Percentiles rank a stretch among this genome's conserved stretches.
phyloP scores from a whole-genome alignment of 1,140 invertebrate genomes.

The Zaprionus vittiger region DNA sequence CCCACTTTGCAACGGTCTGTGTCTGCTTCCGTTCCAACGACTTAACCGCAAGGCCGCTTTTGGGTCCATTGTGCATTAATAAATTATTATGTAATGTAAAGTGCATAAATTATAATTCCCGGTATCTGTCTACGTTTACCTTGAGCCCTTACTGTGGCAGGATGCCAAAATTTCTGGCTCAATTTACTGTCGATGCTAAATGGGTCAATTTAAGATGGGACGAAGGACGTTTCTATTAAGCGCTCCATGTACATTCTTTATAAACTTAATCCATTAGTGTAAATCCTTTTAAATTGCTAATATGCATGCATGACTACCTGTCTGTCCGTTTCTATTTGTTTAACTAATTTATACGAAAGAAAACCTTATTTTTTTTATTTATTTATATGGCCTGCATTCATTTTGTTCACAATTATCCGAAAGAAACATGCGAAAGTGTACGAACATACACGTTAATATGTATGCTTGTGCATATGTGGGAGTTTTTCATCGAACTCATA shows the following conservation, averaged over 20 bases:
- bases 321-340: neutral
- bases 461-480: constrained; percentile 5
- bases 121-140: neutral
- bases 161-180: constrained; percentile 1
- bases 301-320: neutral
- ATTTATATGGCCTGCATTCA: constrained; percentile 46
- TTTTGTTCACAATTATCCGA: constrained; percentile 41
- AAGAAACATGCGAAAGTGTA: constrained; percentile 14
- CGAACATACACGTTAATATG: neutral
- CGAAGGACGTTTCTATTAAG: neutral
- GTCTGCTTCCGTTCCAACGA: constrained; percentile 57
- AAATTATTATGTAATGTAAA: constrained; percentile 61
- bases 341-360: neutral
- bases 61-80: constrained; percentile 66
- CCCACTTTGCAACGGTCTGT: neutral
- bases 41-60: constrained; percentile 46
- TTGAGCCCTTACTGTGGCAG: neutral
- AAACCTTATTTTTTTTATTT: constrained; percentile 22
- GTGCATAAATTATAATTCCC: constrained; percentile 59
- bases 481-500: constrained; percentile 30
- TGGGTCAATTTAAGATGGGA: constrained; percentile 32
- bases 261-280: neutral
- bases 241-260: neutral
- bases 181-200: constrained; percentile 25
- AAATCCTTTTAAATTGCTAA: neutral